Percentiles rank a stretch among this genome's conserved stretches.
Evolutionary conservation across 2,113 vertebrate genomes (phyloP).

Genomic region (Clarias batrachus): DNA sequence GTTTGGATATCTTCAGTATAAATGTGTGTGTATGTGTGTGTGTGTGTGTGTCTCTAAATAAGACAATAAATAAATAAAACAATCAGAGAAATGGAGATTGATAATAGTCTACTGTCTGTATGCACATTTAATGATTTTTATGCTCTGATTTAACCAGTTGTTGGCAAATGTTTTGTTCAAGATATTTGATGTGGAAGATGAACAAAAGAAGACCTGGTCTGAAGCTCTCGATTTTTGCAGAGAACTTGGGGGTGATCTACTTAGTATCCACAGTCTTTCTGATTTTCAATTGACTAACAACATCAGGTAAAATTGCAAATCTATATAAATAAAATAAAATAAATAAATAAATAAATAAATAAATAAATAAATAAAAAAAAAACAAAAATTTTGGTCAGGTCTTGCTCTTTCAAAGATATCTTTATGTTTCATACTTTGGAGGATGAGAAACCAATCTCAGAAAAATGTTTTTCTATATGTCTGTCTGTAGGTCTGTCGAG

Average conservation of each 20-base stretch:
- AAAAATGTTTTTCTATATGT: no score
- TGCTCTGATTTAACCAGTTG: background rate
- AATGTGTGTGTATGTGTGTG: no score
- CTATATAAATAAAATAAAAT: no score
- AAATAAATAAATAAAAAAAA: no score
- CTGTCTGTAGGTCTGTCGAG: no score
- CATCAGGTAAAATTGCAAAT: background rate
- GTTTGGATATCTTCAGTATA: no score
- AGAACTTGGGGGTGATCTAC: constrained; percentile 83
- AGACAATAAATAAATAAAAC: no score
- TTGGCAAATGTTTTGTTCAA: constrained; percentile 39
- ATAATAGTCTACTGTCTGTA: no score
- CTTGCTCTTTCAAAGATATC: no score
- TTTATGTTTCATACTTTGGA: background rate
- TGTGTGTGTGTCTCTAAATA: no score
- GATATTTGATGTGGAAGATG: constrained; percentile 60
- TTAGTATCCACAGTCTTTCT: constrained; percentile 72
- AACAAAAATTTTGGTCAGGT: background rate
- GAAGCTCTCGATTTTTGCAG: constrained; percentile 83
- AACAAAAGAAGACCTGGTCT: constrained; percentile 81
- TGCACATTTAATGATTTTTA: background rate
- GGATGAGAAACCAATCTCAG: background rate
- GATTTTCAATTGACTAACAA: constrained; percentile 54
- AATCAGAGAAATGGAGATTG: no score
- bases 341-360: no score